A percentile compares a stretch with the other conserved stretches of the same genome.
These are phyloP conservation scores for Axea sp. DNA, from an alignment of 2,888 invertebrate genomes.

Conservation along the genomic window DNA sequence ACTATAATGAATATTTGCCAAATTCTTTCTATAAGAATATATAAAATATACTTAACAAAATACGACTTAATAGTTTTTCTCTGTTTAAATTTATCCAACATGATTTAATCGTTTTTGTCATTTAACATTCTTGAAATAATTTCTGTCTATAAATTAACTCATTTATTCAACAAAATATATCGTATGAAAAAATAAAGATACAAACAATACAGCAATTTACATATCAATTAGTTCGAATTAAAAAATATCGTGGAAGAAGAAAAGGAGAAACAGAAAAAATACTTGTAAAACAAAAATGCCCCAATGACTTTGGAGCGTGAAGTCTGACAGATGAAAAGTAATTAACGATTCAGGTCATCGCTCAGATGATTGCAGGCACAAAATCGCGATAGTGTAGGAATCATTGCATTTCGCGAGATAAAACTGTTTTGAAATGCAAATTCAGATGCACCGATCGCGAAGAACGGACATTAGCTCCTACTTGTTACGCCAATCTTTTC, in stretches of 20 bases:
- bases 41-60: too few species aligned
- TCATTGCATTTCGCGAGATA: slow-evolving; percentile 52
- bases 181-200: not conserved
- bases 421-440: slow-evolving; percentile 58
- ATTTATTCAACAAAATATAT: too few species aligned
- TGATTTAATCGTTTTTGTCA: too few species aligned
- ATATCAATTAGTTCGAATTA: slow-evolving; percentile 10
- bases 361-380: slow-evolving; percentile 30
- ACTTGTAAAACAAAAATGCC: slow-evolving; percentile 3
- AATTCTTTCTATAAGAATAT: too few species aligned
- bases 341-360: slow-evolving; percentile 44
- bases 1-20: too few species aligned
- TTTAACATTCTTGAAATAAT: too few species aligned
- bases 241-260: slow-evolving; percentile 1
- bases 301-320: slow-evolving; percentile 10
- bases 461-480: slow-evolving; percentile 48
- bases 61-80: too few species aligned
- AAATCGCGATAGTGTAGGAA: slow-evolving; percentile 48
- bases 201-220: slow-evolving; percentile 12
- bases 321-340: slow-evolving; percentile 40
- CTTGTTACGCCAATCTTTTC: slow-evolving; percentile 58
- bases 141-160: too few species aligned
- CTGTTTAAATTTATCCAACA: too few species aligned
- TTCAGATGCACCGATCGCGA: slow-evolving; percentile 53
- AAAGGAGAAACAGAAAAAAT: not conserved